Evolutionary conservation across 2,888 invertebrate genomes (phyloP).

Genomic region (Ischnura elegans): DNA sequence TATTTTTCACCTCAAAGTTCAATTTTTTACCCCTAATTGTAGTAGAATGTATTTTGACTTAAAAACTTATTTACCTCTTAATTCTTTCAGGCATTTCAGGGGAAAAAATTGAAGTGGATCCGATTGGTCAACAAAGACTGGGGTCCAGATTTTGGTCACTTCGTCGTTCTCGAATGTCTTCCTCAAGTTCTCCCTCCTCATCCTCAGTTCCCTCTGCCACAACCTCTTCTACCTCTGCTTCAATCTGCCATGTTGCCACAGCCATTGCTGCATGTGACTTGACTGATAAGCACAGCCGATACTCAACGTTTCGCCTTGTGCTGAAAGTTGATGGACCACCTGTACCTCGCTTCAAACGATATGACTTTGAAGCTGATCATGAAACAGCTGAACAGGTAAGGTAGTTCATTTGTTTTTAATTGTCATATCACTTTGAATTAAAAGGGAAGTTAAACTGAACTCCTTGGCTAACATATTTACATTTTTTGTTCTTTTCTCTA

Average conservation of each 20-base stretch:
- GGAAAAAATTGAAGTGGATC: constrained; percentile 95
- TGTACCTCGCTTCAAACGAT: constrained; percentile 6
- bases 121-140: constrained; percentile 82
- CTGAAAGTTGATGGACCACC: constrained; percentile 39
- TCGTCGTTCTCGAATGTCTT: constrained; percentile 86
- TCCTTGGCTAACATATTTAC: neutral
- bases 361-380: constrained; percentile 58
- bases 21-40: too few species aligned
- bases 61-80: too few species aligned
- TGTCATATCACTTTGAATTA: neutral
- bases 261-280: constrained; percentile 93
- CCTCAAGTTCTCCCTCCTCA: constrained; percentile 17
- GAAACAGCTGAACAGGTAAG: constrained; percentile 40
- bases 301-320: constrained; percentile 71
- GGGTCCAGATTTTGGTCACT: constrained; percentile 80
- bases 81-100: constrained; percentile 86
- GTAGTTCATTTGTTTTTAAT: neutral
- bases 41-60: too few species aligned
- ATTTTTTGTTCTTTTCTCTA: too few species aligned
- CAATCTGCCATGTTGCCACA: constrained; percentile 86
- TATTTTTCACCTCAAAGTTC: too few species aligned
- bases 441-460: neutral
- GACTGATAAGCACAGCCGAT: constrained; percentile 86
- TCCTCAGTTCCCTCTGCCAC: constrained; percentile 37
- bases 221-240: constrained; percentile 40